phyloP scores from a whole-genome alignment of 2,113 vertebrate genomes.

The Protomyctophum bolini region DNA sequence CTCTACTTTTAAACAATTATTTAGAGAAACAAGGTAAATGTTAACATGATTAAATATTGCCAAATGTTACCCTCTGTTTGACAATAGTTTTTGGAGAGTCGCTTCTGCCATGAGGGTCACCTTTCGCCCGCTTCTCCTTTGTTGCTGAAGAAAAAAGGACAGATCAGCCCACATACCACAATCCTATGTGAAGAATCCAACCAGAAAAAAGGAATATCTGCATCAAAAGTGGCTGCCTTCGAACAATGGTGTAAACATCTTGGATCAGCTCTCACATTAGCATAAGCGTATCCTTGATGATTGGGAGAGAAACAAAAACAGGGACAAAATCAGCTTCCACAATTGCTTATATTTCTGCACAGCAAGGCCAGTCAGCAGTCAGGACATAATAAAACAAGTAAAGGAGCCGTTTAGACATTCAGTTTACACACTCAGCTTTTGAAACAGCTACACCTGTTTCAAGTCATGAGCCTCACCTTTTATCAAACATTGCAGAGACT shows the following conservation, averaged over 20 bases:
- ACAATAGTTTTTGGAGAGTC: slow-evolving; percentile 65
- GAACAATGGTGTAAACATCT: not conserved
- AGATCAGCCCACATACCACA: not conserved
- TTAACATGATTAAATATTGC: not conserved
- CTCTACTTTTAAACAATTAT: too few species aligned
- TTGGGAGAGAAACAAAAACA: slow-evolving; percentile 1
- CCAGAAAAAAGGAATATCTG: not conserved
- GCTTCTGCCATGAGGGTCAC: slow-evolving; percentile 35
- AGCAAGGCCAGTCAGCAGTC: not conserved
- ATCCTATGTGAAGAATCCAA: not conserved
- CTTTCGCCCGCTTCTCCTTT: slow-evolving; percentile 57
- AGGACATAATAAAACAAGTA: not conserved
- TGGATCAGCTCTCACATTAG: not conserved
- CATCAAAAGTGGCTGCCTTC: slow-evolving; percentile 7
- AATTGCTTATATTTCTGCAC: not conserved
- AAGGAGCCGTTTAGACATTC: too few species aligned
- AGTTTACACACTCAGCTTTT: not conserved
- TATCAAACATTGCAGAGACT: slow-evolving; percentile 77
- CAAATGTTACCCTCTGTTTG: slow-evolving; percentile 81
- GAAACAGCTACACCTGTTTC: too few species aligned
- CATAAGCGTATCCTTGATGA: slow-evolving; percentile 9
- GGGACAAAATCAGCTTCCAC: slow-evolving; percentile 7
- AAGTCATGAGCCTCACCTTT: slow-evolving; percentile 59
- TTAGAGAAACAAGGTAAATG: too few species aligned
- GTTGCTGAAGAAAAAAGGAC: slow-evolving; percentile 44